Percentiles rank a stretch among this genome's conserved stretches.
These are phyloP conservation scores for Neuroscelio doddi DNA, from an alignment of 2,888 invertebrate genomes.

Conservation along the genomic window DNA sequence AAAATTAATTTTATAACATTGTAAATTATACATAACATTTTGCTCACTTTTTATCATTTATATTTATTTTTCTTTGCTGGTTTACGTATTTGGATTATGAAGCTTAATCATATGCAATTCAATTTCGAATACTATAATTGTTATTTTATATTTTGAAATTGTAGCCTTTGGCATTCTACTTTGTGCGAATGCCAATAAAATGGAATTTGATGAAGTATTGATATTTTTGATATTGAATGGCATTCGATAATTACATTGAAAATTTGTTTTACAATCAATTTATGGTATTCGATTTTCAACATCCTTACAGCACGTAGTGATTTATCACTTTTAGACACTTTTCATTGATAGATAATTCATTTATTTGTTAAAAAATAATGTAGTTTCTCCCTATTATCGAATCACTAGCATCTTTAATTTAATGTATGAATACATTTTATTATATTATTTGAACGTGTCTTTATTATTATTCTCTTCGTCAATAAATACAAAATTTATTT, in stretches of 20 bases:
- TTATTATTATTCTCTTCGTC: no score
- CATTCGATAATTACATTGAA: no score
- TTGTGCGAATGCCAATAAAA: no score
- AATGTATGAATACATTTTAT: no score
- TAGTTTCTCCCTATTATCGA: background rate
- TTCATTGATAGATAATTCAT: constrained; percentile 3
- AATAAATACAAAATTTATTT: no score
- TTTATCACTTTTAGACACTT: constrained; percentile 7
- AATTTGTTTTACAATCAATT: background rate
- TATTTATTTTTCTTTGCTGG: constrained; percentile 15
- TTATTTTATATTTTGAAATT: no score
- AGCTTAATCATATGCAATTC: constrained; percentile 4
- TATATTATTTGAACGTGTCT: no score
- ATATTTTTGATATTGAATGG: no score
- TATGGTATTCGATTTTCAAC: constrained; percentile 22
- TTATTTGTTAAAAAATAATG: background rate
- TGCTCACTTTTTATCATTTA: constrained; percentile 4
- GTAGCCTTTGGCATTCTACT: no score
- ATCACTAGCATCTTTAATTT: constrained; percentile 17
- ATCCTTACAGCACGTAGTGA: constrained; percentile 21
- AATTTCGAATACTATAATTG: constrained; percentile 18
- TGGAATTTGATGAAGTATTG: no score
- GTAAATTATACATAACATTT: no score
- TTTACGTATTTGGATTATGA: constrained; percentile 7
- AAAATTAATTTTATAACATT: no score